A percentile compares a stretch with the other conserved stretches of the same genome.
phyloP scores from a whole-genome alignment of 2,888 invertebrate species.

The Drosophila meridiana region DNA sequence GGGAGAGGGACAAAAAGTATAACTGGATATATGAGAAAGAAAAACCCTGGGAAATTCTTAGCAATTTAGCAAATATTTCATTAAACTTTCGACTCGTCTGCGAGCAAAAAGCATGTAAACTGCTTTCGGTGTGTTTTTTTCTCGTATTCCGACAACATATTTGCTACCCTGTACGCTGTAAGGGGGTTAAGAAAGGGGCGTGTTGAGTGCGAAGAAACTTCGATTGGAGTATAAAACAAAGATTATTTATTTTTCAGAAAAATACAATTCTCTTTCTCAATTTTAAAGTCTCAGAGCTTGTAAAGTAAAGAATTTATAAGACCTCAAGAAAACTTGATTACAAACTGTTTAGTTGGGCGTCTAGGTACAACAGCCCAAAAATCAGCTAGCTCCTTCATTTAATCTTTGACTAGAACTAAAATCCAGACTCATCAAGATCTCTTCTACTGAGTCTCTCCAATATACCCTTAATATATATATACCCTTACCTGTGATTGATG shows the following conservation, averaged over 20 bases:
- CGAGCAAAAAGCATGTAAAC: constrained; percentile 20
- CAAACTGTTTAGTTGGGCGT: too few relatives aligned
- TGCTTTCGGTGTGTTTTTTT: constrained; percentile 25
- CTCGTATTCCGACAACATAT: constrained; percentile 30
- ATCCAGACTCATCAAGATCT: too few relatives aligned
- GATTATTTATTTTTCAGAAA: neutral
- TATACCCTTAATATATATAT: too few relatives aligned
- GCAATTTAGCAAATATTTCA: constrained; percentile 60
- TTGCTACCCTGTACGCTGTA: constrained; percentile 1
- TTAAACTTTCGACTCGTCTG: constrained; percentile 47
- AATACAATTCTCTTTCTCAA: too few relatives aligned
- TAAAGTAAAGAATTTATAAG: too few relatives aligned
- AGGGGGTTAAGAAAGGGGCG: neutral
- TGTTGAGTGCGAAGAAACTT: rapidly evolving
- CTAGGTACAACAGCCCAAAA: too few relatives aligned
- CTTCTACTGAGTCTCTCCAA: too few relatives aligned
- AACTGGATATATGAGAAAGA: neutral
- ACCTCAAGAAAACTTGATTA: too few relatives aligned
- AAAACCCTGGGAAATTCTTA: constrained; percentile 24
- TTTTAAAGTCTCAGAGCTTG: too few relatives aligned
- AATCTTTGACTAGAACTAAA: too few relatives aligned
- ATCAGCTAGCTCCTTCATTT: too few relatives aligned
- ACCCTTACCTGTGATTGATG: too few relatives aligned
- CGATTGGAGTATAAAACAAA: neutral
- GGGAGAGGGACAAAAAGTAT: neutral